A percentile compares a stretch with the other conserved stretches of the same genome.
These are phyloP conservation scores for Sminthopsis crassicaudata DNA, from an alignment of 2,113 vertebrate species.

Conservation along the genomic window DNA sequence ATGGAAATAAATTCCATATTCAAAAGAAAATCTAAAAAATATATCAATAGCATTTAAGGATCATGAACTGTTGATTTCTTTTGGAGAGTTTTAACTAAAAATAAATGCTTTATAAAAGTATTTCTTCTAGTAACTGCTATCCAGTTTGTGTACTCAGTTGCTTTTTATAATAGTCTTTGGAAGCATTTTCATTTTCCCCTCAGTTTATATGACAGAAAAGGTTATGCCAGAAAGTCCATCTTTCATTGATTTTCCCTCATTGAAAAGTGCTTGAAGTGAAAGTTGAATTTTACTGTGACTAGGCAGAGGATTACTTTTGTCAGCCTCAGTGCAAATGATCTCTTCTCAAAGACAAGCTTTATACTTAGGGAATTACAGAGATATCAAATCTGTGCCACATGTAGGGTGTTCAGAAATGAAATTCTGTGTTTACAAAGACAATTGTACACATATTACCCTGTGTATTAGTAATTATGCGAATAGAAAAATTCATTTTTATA, in stretches of 20 bases:
- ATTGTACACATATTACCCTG: neutral
- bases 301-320: slow-evolving; percentile 49
- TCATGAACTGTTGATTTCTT: neutral
- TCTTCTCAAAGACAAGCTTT: slow-evolving; percentile 64
- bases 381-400: neutral
- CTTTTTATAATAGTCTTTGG: slow-evolving; percentile 17
- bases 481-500: slow-evolving; percentile 32
- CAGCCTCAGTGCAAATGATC: slow-evolving; percentile 65
- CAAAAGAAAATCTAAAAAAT: slow-evolving; percentile 41
- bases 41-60: neutral
- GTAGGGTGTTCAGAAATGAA: slow-evolving; percentile 32
- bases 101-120: neutral
- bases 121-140: slow-evolving; percentile 49
- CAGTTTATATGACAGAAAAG: slow-evolving; percentile 43
- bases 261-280: slow-evolving; percentile 46
- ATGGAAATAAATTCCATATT: slow-evolving; percentile 41
- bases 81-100: slow-evolving; percentile 22
- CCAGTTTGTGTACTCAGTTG: slow-evolving; percentile 56
- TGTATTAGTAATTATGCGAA: neutral
- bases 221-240: slow-evolving; percentile 61
- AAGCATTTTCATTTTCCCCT: neutral
- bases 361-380: slow-evolving; percentile 34
- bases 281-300: slow-evolving; percentile 48
- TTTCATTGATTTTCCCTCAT: slow-evolving; percentile 69
- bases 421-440: slow-evolving; percentile 1